Base-by-base conservation (phyloP, 2,113 vertebrate genomes). In the Nipponia nippon region DNA sequence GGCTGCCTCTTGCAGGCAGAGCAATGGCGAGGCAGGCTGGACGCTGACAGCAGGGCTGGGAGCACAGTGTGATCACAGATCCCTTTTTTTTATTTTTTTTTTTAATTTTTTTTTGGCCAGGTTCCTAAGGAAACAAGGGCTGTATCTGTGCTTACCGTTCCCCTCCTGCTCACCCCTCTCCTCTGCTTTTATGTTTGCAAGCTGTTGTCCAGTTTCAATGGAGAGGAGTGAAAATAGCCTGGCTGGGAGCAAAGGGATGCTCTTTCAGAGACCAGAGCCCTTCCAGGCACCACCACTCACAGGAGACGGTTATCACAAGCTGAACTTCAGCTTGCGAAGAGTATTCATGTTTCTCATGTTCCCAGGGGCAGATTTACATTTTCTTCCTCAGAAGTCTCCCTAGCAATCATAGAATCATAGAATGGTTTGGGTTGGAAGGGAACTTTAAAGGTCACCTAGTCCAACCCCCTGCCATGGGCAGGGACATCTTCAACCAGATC, bases 391-490 rank as follows among this genome's bases (percentile, higher is more conserved):
- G 53, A 83, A 82, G 13, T 42, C 4, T 78, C 25, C 13, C 21
- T 47, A 52, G 34, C 9, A 91, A 11, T 6, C 18, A 76, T 3
- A 52, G 42, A 75, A 27, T 7, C 44, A 38, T 3, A 26, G 40
- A n/a, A 61, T 11, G 8, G 6, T 40, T 77, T 36, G 47, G 44
- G 20, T 29, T 29, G 79, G 50, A 70, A 92, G 6, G 34, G 29
- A 65, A 7, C 19, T 63, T 52, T 40, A 38, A 72, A 81, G 23
- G 1, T 11, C 34, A 63, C 6, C 38, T 6, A 17, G 13, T 21
- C 40, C 65, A 53, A 13, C 3, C 13, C 13, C 15, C 13, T 7
- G 9, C 63, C 4, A 1, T 1, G 4, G 4, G 10, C 38, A 72
- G 47, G 23, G 34, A 36, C 44, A 78, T 7, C 16, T 73, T 13